These are phyloP conservation scores for Nixonia krombeini DNA, from an alignment of 1,140 invertebrate genomes.

Conservation along the genomic window DNA sequence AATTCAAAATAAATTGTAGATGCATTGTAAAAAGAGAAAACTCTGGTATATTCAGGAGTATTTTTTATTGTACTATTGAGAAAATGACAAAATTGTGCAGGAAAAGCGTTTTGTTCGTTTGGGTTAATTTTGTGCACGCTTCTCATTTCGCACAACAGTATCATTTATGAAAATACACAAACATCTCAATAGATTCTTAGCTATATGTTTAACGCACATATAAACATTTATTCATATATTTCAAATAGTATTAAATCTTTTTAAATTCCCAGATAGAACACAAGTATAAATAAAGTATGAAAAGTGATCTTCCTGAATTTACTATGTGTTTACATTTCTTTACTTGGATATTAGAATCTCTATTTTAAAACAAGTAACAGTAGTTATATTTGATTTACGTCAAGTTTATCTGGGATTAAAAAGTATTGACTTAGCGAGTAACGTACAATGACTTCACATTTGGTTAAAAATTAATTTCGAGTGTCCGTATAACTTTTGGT, in stretches of 20 bases:
- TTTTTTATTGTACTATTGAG: conserved; percentile 37
- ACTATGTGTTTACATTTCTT: too few relatives aligned
- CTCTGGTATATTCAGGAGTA: neutral
- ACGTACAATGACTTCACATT: conserved; percentile 30
- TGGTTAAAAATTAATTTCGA: too few relatives aligned
- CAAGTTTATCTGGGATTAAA: conserved; percentile 10
- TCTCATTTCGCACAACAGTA: conserved; percentile 27
- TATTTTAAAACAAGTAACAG: too few relatives aligned
- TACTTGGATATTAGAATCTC: too few relatives aligned
- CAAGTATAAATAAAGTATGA: neutral
- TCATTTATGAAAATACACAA: conserved; percentile 51
- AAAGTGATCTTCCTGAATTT: too few relatives aligned
- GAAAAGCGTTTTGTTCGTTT: conserved; percentile 5
- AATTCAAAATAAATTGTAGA: conserved; percentile 1
- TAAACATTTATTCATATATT: conserved; percentile 49
- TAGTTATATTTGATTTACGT: too few relatives aligned
- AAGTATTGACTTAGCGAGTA: conserved; percentile 30
- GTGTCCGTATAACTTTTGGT: too few relatives aligned
- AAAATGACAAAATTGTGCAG: conserved; percentile 41
- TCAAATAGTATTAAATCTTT: conserved; percentile 30
- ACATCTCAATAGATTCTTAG: conserved; percentile 56
- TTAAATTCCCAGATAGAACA: conserved; percentile 6
- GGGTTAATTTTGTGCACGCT: conserved; percentile 25
- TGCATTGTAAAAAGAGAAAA: neutral
- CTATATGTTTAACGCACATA: conserved; percentile 50